Percentiles rank a stretch among this genome's conserved stretches.
Evolutionary conservation across 2,797 vertebrate species (phyloP).

Genomic region (Phrynocephalus forsythii): DNA sequence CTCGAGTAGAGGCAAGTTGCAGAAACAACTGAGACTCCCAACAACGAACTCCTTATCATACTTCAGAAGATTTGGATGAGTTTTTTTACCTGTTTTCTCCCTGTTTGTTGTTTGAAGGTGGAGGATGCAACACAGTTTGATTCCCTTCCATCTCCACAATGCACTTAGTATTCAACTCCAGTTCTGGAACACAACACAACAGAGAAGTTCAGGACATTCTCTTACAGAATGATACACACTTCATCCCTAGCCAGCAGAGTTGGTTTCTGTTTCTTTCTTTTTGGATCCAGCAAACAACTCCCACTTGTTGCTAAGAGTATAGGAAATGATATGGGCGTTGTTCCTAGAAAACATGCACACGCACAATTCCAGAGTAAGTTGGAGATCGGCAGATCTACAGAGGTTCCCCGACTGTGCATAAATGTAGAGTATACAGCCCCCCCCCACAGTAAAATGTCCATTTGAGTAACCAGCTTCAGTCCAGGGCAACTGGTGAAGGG

Average conservation of each 20-base stretch:
- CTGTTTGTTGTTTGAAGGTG: conserved; percentile 89
- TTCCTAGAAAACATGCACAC: neutral
- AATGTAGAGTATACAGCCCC: too few species aligned
- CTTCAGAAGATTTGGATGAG: conserved; percentile 26
- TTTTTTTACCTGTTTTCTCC: conserved; percentile 91
- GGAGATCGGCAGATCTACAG: neutral
- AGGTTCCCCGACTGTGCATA: neutral
- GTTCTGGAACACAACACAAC: conserved; percentile 82
- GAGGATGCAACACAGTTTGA: conserved; percentile 93
- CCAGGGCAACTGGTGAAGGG: neutral
- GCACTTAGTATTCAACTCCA: conserved; percentile 97
- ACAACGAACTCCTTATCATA: conserved; percentile 19
- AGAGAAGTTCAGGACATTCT: conserved; percentile 20
- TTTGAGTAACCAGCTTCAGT: neutral
- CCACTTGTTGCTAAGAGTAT: neutral
- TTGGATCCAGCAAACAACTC: neutral
- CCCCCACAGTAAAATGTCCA: neutral
- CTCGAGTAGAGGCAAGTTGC: neutral
- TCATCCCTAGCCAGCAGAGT: neutral
- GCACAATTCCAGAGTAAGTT: neutral
- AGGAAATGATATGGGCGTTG: neutral
- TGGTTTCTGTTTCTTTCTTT: conserved; percentile 1
- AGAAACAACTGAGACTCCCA: conserved; percentile 1
- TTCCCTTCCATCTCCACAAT: conserved; percentile 99
- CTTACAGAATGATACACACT: conserved; percentile 4